These are phyloP conservation scores for Leptopilina syphax DNA, from an alignment of 2,888 invertebrate genomes.

Conservation along the genomic window DNA sequence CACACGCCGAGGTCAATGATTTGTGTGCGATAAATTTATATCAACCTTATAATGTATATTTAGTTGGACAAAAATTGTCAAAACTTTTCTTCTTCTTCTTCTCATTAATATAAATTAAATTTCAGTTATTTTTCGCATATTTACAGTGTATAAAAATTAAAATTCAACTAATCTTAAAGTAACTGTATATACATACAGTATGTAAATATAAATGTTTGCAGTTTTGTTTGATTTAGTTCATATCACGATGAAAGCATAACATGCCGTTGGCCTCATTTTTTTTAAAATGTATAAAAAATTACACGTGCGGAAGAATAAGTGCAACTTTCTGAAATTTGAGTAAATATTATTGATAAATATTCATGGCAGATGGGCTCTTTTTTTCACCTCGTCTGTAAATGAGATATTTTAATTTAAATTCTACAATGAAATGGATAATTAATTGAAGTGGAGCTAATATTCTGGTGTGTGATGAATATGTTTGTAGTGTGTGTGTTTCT, in stretches of 20 bases:
- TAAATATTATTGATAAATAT: slow-evolving; percentile 12
- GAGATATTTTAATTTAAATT: neutral
- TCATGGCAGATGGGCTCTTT: neutral
- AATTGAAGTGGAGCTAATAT: too few species aligned
- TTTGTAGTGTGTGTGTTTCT: too few species aligned
- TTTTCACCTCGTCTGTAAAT: neutral
- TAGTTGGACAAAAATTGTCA: neutral
- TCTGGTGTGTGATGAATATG: too few species aligned
- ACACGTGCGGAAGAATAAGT: slow-evolving; percentile 19
- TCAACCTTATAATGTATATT: too few species aligned
- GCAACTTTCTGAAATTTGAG: slow-evolving; percentile 18
- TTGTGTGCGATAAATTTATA: neutral
- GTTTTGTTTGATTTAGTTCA: neutral
- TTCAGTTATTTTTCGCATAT: too few species aligned
- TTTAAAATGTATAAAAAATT: neutral
- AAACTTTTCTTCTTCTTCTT: neutral
- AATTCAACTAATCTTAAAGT: neutral
- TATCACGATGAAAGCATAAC: slow-evolving; percentile 10
- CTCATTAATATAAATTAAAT: too few species aligned
- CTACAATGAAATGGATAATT: too few species aligned
- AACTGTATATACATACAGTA: neutral
- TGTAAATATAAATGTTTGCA: neutral
- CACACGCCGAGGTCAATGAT: neutral
- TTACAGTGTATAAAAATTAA: too few species aligned
- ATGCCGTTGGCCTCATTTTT: slow-evolving; percentile 3